Percentiles rank a stretch among this genome's conserved stretches.
phyloP scores from a whole-genome alignment of 2,888 invertebrate genomes.

The Ornithoptera priamus region DNA sequence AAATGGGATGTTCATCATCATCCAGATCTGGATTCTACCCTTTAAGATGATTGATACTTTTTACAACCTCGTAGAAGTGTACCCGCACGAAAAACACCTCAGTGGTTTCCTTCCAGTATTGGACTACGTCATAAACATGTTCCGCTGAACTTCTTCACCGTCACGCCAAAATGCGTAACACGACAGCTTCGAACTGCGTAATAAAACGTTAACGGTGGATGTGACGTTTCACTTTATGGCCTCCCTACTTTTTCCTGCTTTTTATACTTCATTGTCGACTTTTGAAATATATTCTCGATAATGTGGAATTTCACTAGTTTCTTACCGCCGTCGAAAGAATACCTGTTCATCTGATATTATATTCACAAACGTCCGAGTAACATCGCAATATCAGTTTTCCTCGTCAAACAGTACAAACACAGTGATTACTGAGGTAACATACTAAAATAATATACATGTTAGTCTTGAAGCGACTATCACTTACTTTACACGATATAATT shows the following conservation, averaged over 20 bases:
- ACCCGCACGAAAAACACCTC: background rate
- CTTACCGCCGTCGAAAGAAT: background rate
- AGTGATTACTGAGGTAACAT: background rate
- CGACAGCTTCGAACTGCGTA: conserved; percentile 17
- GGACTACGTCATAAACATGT: background rate
- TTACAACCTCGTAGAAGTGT: background rate
- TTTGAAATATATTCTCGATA: background rate
- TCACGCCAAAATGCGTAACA: conserved; percentile 11
- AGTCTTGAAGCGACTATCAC: too few species aligned
- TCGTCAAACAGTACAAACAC: background rate
- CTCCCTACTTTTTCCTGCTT: conserved; percentile 3
- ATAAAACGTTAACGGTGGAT: conserved; percentile 21
- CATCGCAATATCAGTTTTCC: background rate
- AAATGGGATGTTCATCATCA: too few species aligned
- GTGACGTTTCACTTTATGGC: conserved; percentile 22
- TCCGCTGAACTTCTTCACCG: background rate
- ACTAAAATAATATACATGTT: too few species aligned
- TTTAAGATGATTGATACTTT: background rate
- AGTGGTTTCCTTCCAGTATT: background rate
- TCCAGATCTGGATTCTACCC: background rate
- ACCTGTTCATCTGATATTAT: background rate
- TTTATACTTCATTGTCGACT: background rate
- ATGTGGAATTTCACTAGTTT: background rate
- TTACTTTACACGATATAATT: too few species aligned
- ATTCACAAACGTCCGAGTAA: background rate